Evolutionary conservation across 2,888 invertebrate genomes (phyloP), one percentile per base, ranked within the genome.

Genomic region (Caradrina clavipalpis): DNA sequence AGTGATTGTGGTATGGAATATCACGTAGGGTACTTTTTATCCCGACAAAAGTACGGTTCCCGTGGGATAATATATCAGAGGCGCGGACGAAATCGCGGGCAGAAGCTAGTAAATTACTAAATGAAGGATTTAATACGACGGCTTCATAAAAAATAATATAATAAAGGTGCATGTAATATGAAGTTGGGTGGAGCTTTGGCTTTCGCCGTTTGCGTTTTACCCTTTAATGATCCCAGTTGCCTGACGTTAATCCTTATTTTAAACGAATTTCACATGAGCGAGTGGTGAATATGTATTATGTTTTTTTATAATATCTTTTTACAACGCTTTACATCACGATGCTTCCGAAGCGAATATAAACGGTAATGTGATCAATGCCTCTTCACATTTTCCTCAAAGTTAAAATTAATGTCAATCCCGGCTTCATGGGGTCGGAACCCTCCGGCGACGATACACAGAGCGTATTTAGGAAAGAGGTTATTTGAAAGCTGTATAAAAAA

Each of bases 331-430:
- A 57, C 19, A 61, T 68, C 50, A 54, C 54, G 56, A 74, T 74
- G 80, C 47, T 62, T 74, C 35, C 45, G 45, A 80, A 59, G 47
- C 49, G 54, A 59, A 67, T 67, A 42, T 63, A 74, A 67, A 67
- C 62, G 58, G 57, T 80, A 70, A 65, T 81, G 62, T 76, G 61
- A 66, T 80, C 66, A 76, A 70, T 45, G 66, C 51, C 62, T 56
- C 76, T 67, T 80, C 67, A 74, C 57, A 58, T 80, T 67, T 80
- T 75, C 62, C 26, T 67, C 59, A 61, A 75, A 67, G 60, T 65
- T 84, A 82, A 87, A 86, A 87, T 86, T 87, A 85, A 87, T 84
- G 83, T 85, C 87, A 88, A 88, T 89, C 87, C 84, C 55, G 79
- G 74, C 83, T 83, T 88, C 81, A 81, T 74, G 84, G 85, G 86